A percentile compares a stretch with the other conserved stretches of the same genome.
These are phyloP conservation scores for Dreissena polymorpha DNA, from an alignment of 1,140 invertebrate species.

Conservation along the genomic window DNA sequence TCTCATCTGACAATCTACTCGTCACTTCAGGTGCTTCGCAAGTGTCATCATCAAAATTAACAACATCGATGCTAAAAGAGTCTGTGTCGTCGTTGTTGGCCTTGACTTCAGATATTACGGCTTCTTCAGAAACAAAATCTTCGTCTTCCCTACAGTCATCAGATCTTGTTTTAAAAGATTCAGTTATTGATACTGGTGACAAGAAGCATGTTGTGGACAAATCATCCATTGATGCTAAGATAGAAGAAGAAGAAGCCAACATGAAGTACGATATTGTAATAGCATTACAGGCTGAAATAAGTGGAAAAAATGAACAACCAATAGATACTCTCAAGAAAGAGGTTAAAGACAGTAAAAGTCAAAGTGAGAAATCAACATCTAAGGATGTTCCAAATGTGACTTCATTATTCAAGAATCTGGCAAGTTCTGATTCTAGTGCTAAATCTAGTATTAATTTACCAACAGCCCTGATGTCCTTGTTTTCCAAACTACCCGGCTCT, in stretches of 20 bases:
- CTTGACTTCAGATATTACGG: slow-evolving; percentile 40
- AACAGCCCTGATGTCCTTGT: slow-evolving; percentile 63
- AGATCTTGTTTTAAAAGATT: too few species aligned
- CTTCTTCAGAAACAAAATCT: slow-evolving; percentile 7
- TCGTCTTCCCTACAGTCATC: neutral
- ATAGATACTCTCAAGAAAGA: neutral
- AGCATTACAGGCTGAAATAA: slow-evolving; percentile 33
- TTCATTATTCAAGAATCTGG: slow-evolving; percentile 23
- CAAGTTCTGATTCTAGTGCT: neutral
- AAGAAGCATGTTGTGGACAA: too few species aligned
- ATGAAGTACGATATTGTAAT: slow-evolving; percentile 36
- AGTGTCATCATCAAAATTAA: neutral
- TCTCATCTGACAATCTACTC: too few species aligned
- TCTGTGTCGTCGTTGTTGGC: slow-evolving; percentile 33
- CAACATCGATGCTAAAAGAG: slow-evolving; percentile 18
- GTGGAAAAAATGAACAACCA: slow-evolving; percentile 2
- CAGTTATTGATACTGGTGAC: too few species aligned
- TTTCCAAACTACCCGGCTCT: slow-evolving; percentile 49
- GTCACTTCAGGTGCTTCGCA: neutral
- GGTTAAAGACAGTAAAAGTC: neutral
- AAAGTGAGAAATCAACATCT: slow-evolving; percentile 17
- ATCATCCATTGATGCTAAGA: neutral
- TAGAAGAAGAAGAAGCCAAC: neutral
- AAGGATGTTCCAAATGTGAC: slow-evolving; percentile 35
- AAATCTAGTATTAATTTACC: slow-evolving; percentile 52